Conservation (phyloP, 1,140 invertebrate genomes). For the Drosophila obscura region DNA sequence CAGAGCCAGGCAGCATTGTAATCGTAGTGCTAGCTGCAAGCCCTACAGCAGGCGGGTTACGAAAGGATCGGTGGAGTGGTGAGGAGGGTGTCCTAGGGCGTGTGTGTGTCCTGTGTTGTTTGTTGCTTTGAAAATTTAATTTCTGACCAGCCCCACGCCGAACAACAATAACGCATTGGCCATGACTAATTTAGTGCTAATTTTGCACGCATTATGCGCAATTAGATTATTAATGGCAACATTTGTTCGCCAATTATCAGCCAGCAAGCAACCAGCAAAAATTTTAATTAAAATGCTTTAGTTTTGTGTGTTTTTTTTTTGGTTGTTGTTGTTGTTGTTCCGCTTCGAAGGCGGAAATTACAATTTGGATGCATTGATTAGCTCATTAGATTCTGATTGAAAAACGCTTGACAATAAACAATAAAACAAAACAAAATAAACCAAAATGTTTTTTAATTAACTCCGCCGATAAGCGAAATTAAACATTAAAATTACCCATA, state of each 20-base stretch:
- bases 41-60: background rate
- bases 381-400: constrained; percentile 73
- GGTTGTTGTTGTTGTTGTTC: background rate
- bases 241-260: constrained; percentile 77
- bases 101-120: constrained; percentile 19
- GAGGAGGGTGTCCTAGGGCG: background rate
- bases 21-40: background rate
- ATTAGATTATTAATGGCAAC: constrained; percentile 81
- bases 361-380: constrained; percentile 70
- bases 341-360: constrained; percentile 57
- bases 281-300: constrained; percentile 73
- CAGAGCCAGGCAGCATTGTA: constrained; percentile 41
- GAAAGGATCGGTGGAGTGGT: no score
- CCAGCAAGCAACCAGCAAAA: constrained; percentile 27
- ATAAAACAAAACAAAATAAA: background rate
- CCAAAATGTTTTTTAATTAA: constrained; percentile 64
- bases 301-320: background rate
- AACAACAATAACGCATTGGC: constrained; percentile 49
- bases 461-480: constrained; percentile 41
- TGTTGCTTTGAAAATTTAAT: constrained; percentile 63
- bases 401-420: constrained; percentile 67
- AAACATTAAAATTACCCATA: constrained; percentile 56
- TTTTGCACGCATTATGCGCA: constrained; percentile 77
- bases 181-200: constrained; percentile 80
- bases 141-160: constrained; percentile 33